Base-by-base conservation (phyloP, 2,888 invertebrate species). In the Abrostola triplasia region DNA sequence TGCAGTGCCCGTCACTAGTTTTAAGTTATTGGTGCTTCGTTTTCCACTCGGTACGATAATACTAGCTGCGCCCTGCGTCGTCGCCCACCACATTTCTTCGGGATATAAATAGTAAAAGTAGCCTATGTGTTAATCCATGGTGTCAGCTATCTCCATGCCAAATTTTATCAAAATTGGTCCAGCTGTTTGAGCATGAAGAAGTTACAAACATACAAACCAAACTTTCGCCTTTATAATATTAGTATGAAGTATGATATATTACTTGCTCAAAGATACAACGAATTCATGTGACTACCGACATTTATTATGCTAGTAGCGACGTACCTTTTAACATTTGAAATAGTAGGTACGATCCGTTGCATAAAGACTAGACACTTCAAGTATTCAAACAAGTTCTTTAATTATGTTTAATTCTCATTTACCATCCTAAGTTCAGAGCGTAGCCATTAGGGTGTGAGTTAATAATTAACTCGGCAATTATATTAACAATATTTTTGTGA, bases 331-430 rank as follows among this genome's bases (percentile, higher is more conserved):
- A 24, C 47, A 53, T 73, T 56, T 47, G 53, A 56, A 51, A 48
- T 48, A 5, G 4, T 40, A 40, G 9, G 40, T 51, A 38, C 60
- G 54, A 54, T 64, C 48, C 44, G 44, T 64, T 61, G 64, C 58
- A 74, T 47, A 56, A 73, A 64, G 13, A 53, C 74, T 53, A 61
- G 64, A 64, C 60, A 63, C 59, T 57, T 69, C 47, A 57, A 63
- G 44, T 70, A 64, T 70, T 58, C 60, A 74, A 64, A 50, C 70
- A 69, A 70, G 57, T 64, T 74, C 64, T 59, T 74, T 40, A 24
- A 24, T 55, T 69, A 44, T 64, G 42, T 60, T 60, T 55, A 41
- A 74, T 73, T 69, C 44, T 73, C 10, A 59, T 54, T 54, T 47
- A 62, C 24, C 40, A 36, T 47, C 36, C 47, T 59, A 55, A 73